phyloP scores from a whole-genome alignment of 2,113 vertebrate species.

The Coptodon bakossiorum region DNA sequence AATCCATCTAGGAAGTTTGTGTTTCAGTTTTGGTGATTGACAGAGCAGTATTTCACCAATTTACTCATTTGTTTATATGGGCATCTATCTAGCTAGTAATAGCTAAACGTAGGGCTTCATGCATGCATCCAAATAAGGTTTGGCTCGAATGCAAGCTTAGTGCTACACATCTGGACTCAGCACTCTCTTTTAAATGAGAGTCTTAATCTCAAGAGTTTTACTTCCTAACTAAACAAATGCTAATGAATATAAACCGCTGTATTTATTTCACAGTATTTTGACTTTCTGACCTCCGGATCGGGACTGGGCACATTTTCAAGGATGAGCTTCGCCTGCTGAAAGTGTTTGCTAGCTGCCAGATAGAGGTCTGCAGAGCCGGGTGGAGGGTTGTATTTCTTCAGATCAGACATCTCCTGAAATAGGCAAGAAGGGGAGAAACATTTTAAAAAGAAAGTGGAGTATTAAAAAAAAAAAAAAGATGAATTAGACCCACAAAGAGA shows the following conservation, averaged over 20 bases:
- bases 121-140: not conserved
- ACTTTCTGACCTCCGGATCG: constrained; percentile 84
- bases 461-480: not conserved
- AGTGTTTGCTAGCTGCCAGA: constrained; percentile 97
- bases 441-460: not conserved
- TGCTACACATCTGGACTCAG: not conserved
- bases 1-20: not conserved
- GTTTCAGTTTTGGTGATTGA: not conserved
- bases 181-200: not conserved
- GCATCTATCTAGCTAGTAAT: not conserved
- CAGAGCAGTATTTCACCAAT: not conserved
- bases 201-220: not conserved
- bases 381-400: constrained; percentile 96
- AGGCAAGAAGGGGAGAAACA: not conserved
- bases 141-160: not conserved
- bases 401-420: constrained; percentile 96
- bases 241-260: not conserved
- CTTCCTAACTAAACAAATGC: not conserved
- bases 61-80: not conserved
- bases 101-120: not conserved
- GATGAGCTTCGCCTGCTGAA: constrained; percentile 98
- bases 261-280: not conserved
- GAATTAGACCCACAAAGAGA: not conserved
- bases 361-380: constrained; percentile 95
- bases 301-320: constrained; percentile 91